Evolutionary conservation across 2,113 vertebrate species (phyloP), one percentile per base, ranked within the genome.

Genomic region (Orcinus orca): DNA sequence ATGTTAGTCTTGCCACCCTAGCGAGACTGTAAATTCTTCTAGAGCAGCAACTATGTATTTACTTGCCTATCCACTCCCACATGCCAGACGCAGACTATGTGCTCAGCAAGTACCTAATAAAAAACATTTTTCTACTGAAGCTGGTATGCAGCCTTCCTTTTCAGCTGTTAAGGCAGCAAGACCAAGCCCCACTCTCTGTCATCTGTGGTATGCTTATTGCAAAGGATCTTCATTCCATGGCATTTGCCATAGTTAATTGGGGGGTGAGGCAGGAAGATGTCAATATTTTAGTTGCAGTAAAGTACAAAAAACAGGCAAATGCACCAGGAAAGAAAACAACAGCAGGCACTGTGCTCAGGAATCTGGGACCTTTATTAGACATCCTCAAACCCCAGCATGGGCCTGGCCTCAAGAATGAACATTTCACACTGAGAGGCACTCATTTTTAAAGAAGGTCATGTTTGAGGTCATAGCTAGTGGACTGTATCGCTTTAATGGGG

Each of bases 221-320:
- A 90, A 83, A 91, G 60, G 25, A 90, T 93, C 93, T 93, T 80
- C 58, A 65, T 68, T 95, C 77, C 93, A 50, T 70, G 86, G n/a
- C 62, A 96, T 93, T 97, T 97, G 23, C 86, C 65, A 80, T 65
- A 58, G 80, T 67, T 93, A 92, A 77, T 93, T 70, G 31, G 29
- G 63, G 44, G 29, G 63, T 95, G 41, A 77, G 85, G 26, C 83
- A 89, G 25, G 26, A 62, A 90, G 50, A 96, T 94, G 55, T 96
- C 88, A 88, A 68, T 91, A 96, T 93, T 93, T 95, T 86, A 93
- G 50, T 88, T 91, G 60, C 50, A 93, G n/a, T 92, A 96, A 97
- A 95, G 41, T 71, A 88, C 21, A 83, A 44, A 87, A 92, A 83
- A 63, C 23, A 94, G 79, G 70, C 63, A 97, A 96, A 96, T 90